Percentiles rank a stretch among this genome's conserved stretches.
These are phyloP conservation scores for Dendrocincla fuliginosa DNA, from an alignment of 2,797 vertebrate species.

Conservation along the genomic window DNA sequence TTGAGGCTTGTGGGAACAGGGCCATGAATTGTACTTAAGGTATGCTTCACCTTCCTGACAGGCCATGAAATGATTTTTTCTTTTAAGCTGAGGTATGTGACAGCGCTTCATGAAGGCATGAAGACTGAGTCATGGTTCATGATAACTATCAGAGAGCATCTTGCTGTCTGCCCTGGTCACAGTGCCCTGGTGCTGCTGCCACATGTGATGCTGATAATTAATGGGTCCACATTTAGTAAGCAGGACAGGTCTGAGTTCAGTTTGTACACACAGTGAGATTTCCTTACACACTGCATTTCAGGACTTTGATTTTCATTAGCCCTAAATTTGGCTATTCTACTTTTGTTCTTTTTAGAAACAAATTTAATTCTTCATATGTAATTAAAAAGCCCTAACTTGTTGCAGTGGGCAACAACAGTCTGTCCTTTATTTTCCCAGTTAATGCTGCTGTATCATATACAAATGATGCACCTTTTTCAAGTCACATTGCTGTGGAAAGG, in stretches of 20 bases:
- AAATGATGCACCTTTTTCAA: neutral
- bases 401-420: neutral
- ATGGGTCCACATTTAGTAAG: accelerated
- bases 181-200: neutral
- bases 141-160: neutral
- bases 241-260: neutral
- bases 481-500: neutral
- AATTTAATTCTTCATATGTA: neutral
- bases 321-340: neutral
- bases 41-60: neutral
- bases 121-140: neutral
- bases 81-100: neutral
- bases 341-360: neutral
- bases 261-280: neutral
- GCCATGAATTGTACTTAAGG: neutral
- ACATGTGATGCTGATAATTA: neutral
- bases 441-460: neutral
- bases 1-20: neutral
- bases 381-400: neutral
- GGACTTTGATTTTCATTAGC: neutral
- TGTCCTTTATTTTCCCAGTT: neutral
- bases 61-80: neutral
- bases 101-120: neutral
- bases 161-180: neutral
- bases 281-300: neutral